Base-by-base conservation (phyloP, 2,797 vertebrate genomes). In the Urophycis tenuis region DNA sequence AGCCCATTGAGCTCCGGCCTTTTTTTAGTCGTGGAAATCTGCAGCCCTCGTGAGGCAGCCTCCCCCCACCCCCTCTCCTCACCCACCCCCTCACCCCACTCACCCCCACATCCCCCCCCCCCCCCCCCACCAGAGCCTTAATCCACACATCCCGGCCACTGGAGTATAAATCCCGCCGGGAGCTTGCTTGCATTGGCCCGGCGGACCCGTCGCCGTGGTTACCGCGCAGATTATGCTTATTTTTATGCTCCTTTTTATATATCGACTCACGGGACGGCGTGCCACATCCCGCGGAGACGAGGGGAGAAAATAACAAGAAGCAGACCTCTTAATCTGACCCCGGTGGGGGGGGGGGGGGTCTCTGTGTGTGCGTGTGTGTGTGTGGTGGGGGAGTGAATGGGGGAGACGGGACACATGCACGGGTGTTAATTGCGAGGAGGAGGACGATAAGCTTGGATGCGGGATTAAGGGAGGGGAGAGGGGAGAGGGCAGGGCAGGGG, bases 401-500 rank as follows among this genome's bases (percentile, higher is more conserved):
- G 25, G 53, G 53, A 60, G 36, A 33, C 8, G 25, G 69, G 29
- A n/a, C 32, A 10, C 70, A 71, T 60, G 22, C 53, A 60, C 19
- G 80, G 77, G 84, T 87, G 86, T 86, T 85, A 88, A 88, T 89
- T 87, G 85, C 22, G 75, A n/a, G n/a, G n/a, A n/a, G 81, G 81
- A 87, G 84, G 82, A 82, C 84, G 60, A 29, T 90, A 88, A 90
- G 81, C 87, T 81, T 81, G 81, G 80, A 78, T 81, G 83, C 77
- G 83, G 91, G 95, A 95, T 96, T 96, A 96, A 84, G 85, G 89
- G 69, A 72, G 86, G 91, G 88, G n/a, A n/a, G n/a, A n/a, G n/a
- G n/a, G n/a, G n/a, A n/a, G n/a, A n/a, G n/a, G n/a, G n/a, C n/a
- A n/a, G n/a, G n/a, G n/a, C n/a, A n/a, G n/a, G n/a, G n/a, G n/a